Conservation (phyloP, 2,113 vertebrate genomes). For the Danio rerio region GRCz12tu NC_133186.1:7450501-7451000, state of each 20-base stretch:
- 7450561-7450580: not conserved
- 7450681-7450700: not conserved
- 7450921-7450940: too few relatives aligned
- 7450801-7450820: too few relatives aligned
- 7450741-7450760: not conserved
- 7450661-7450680: not conserved
- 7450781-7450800: too few relatives aligned
- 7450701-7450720: not conserved
- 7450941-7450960: too few relatives aligned
- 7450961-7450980: too few relatives aligned
- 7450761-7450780: not conserved
- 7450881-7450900: too few relatives aligned
- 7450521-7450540: constrained; percentile 13
- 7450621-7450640: not conserved
- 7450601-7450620: not conserved
- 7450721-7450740: constrained; percentile 39
- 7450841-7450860: too few relatives aligned
- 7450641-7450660: constrained; percentile 26
- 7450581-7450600: not conserved
- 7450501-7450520: constrained; percentile 10
- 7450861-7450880: too few relatives aligned
- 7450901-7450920: too few relatives aligned
- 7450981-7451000: too few relatives aligned
- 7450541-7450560: constrained; percentile 3
- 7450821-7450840: too few relatives aligned